Evolutionary conservation across 2,888 invertebrate species (phyloP).

Genomic region (Incurvaria masculella): DNA sequence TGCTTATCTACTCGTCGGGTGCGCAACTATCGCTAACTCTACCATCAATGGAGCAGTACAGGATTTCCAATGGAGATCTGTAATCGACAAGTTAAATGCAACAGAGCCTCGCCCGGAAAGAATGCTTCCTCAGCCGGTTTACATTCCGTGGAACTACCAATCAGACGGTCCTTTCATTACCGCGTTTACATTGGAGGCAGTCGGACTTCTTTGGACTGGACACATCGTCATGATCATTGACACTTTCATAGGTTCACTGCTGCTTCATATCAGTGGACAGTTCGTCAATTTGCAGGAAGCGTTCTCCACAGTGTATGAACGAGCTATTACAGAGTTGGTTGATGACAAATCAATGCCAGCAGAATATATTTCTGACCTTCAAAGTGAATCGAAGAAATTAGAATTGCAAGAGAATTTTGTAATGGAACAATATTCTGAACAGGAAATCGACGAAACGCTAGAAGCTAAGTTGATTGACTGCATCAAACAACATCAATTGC

Average conservation of each 20-base stretch:
- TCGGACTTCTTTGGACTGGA: constrained; percentile 45
- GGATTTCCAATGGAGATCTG: constrained; percentile 37
- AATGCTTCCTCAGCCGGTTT: constrained; percentile 43
- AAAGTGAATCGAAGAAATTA: constrained; percentile 13
- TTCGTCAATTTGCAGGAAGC: constrained; percentile 39
- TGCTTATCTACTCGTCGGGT: constrained; percentile 41
- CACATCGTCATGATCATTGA: constrained; percentile 48
- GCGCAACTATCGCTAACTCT: constrained; percentile 43
- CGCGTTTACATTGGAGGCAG: constrained; percentile 38
- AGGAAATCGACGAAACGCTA: constrained; percentile 33
- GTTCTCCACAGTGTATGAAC: constrained; percentile 34
- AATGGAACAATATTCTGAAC: constrained; percentile 23
- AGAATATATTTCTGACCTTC: too few species aligned
- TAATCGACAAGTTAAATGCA: constrained; percentile 28
- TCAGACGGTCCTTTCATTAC: constrained; percentile 31
- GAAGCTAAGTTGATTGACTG: constrained; percentile 30
- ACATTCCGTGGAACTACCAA: constrained; percentile 47
- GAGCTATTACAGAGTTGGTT: constrained; percentile 28
- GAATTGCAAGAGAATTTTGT: constrained; percentile 24
- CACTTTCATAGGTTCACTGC: constrained; percentile 43
- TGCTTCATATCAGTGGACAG: constrained; percentile 45
- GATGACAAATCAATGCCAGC: constrained; percentile 20
- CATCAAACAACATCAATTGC: constrained; percentile 40
- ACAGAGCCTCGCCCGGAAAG: constrained; percentile 27
- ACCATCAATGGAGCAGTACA: constrained; percentile 38